Percentiles rank a stretch among this genome's conserved stretches.
These are phyloP conservation scores for Xenopus borealis DNA, from an alignment of 2,113 vertebrate species.

Conservation along the genomic window DNA sequence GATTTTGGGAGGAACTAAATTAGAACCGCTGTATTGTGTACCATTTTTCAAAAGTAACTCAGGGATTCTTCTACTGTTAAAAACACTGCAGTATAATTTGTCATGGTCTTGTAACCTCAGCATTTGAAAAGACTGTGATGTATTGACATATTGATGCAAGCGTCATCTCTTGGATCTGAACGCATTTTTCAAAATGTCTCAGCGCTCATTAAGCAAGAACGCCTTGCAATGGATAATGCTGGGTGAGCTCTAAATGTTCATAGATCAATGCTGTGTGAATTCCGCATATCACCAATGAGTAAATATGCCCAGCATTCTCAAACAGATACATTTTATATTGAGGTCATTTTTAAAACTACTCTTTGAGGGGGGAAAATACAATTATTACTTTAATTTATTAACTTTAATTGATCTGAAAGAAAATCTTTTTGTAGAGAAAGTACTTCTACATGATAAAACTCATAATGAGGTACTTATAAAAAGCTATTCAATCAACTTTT, in stretches of 20 bases:
- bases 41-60: not conserved
- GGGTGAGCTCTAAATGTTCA: not conserved
- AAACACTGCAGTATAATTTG: conserved; percentile 35
- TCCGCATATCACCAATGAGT: not conserved
- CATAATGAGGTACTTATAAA: too few species aligned
- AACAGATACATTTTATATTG: not conserved
- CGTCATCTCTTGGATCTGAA: conserved; percentile 39
- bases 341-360: too few species aligned
- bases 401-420: too few species aligned
- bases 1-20: too few species aligned
- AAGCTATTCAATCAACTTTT: too few species aligned
- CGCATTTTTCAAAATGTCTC: conserved; percentile 45
- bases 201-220: conserved; percentile 34
- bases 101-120: conserved; percentile 43
- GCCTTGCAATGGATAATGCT: conserved; percentile 21
- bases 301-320: not conserved
- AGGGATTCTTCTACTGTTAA: not conserved
- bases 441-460: too few species aligned
- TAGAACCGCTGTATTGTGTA: too few species aligned
- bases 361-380: too few species aligned
- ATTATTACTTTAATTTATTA: too few species aligned
- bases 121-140: conserved; percentile 43
- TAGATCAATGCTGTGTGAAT: conserved; percentile 24
- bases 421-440: too few species aligned
- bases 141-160: conserved; percentile 43